A percentile compares a stretch with the other conserved stretches of the same genome.
phyloP scores from a whole-genome alignment of 2,113 vertebrate genomes.

The Notarius lentiginosus region DNA sequence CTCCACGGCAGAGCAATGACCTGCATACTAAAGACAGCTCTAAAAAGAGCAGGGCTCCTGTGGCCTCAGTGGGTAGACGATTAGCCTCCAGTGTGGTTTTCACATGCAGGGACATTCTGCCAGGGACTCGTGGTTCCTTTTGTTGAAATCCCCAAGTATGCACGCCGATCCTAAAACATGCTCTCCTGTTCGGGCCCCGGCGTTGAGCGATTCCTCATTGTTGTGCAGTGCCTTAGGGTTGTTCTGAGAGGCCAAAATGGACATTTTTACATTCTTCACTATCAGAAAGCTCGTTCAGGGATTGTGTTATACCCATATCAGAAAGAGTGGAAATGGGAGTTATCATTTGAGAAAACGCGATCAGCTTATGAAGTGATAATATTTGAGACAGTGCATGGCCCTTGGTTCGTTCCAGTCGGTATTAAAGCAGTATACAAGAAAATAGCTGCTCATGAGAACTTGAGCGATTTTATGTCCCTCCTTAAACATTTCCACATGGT shows the following conservation, averaged over 20 bases:
- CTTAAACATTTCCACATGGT: constrained; percentile 22
- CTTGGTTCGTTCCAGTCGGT: not conserved
- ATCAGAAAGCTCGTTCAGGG: constrained; percentile 18
- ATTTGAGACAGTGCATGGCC: not conserved
- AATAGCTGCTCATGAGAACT: constrained; percentile 1
- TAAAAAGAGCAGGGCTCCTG: constrained; percentile 32
- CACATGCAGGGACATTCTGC: constrained; percentile 35
- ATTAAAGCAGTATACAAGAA: not conserved
- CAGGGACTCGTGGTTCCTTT: constrained; percentile 36
- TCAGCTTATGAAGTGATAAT: not conserved
- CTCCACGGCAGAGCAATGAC: constrained; percentile 26
- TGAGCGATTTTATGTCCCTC: not conserved
- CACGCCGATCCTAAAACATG: constrained; percentile 30
- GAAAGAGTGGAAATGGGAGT: not conserved
- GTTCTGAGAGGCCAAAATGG: constrained; percentile 14
- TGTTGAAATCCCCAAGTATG: constrained; percentile 33
- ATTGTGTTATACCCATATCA: not conserved
- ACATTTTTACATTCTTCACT: constrained; percentile 43
- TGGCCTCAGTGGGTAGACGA: constrained; percentile 42
- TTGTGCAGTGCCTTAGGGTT: constrained; percentile 32
- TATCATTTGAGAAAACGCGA: not conserved
- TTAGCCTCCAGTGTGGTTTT: constrained; percentile 44
- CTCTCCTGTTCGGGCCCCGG: constrained; percentile 28
- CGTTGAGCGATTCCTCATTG: constrained; percentile 48
- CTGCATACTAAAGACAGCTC: constrained; percentile 48